Base-by-base conservation (phyloP, 2,888 invertebrate genomes). In the Trachelus stipa region DNA sequence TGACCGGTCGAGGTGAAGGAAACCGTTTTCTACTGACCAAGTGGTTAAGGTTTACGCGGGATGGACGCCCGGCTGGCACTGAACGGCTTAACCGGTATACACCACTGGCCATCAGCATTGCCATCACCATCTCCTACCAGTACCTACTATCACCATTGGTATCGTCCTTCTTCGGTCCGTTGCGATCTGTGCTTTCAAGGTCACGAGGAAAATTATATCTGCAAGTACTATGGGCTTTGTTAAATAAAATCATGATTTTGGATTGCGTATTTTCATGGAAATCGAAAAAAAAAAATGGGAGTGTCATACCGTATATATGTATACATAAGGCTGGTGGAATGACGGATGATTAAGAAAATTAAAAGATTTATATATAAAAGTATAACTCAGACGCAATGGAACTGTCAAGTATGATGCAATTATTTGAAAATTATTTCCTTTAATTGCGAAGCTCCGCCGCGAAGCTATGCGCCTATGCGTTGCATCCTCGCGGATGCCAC, bases 71-170 rank as follows among this genome's bases (percentile, higher is more conserved):
- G 87, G 80, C 84, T 86, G 83, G 86, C 83, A 88, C 88, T 88
- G 88, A 88, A 87, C 86, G 83, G 87, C 84, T 87, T 85, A 86
- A 87, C 87, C 86, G 86, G 87, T 87, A 86, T 83, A 84, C 87
- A 84, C 85, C 82, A 84, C 85, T 85, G 86, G 86, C 86, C 87
- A 86, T 71, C 71, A 71, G 71, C 78, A 78, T 78, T 78, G 78
- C 75, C 78, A 75, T 74, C 77, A 40, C 68, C 76, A 76, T 56
- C 71, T 73, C 68, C 71, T 68, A 37, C 69, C 74, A 56, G 69
- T 76, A 73, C 75, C 76, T 73, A 35, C 76, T 76, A 56, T 75
- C 31, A 34, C 74, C 31, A 33, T 56, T 35, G 31, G 69, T 34
- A 74, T 85, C 85, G 85, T 86, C 84, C 86, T 87, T 86, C 87